Evolutionary conservation across 2,113 vertebrate genomes (phyloP).

Genomic region (Lophius piscatorius): DNA sequence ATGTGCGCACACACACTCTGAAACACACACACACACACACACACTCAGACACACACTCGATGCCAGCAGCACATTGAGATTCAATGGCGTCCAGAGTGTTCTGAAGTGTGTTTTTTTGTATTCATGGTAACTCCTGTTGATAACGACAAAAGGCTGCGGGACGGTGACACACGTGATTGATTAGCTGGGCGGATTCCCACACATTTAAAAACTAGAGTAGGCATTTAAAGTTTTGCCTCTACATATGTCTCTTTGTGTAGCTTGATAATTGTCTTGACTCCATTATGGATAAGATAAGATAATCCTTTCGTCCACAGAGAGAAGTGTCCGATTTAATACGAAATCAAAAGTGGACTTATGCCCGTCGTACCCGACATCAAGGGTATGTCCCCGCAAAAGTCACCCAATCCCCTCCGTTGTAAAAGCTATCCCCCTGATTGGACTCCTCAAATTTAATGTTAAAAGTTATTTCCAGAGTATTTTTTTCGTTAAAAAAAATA

Average conservation of each 20-base stretch:
- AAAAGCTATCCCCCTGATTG: too few relatives aligned
- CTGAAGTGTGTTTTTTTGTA: slow-evolving; percentile 58
- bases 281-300: too few relatives aligned
- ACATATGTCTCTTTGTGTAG: neutral
- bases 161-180: slow-evolving; percentile 51
- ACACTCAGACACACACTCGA: slow-evolving; percentile 22
- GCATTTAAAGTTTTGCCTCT: slow-evolving; percentile 1
- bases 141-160: slow-evolving; percentile 43
- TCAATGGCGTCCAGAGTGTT: slow-evolving; percentile 30
- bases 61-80: slow-evolving; percentile 30
- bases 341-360: too few relatives aligned
- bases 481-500: too few relatives aligned
- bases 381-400: too few relatives aligned
- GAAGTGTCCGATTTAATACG: too few relatives aligned
- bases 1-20: slow-evolving; percentile 25
- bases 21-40: slow-evolving; percentile 35
- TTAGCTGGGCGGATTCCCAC: slow-evolving; percentile 53
- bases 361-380: too few relatives aligned
- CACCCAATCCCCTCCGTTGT: too few relatives aligned
- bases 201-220: slow-evolving; percentile 23
- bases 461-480: too few relatives aligned
- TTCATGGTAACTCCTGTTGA: slow-evolving; percentile 41
- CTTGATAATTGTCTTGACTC: neutral
- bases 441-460: too few relatives aligned
- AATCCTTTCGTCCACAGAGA: too few relatives aligned